Base-by-base conservation (phyloP, 2,888 invertebrate genomes). In the Cantharis nigra region DNA sequence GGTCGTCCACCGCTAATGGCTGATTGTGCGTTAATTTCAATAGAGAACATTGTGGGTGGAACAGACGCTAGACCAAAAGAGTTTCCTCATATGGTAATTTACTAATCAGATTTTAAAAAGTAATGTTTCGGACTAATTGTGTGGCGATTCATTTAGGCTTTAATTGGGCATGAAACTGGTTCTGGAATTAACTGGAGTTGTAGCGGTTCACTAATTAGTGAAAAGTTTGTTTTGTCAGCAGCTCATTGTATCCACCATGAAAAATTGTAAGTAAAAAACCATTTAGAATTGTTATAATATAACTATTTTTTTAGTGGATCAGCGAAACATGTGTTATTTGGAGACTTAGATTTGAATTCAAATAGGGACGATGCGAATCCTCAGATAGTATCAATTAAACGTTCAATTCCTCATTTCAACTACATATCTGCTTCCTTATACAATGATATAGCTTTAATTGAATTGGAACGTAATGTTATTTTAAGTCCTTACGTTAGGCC, bases 191-290 rank as follows among this genome's bases (percentile, higher is more conserved):
- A 79, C 0, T 92, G 91, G 89, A 82, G 81, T 4, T 94, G 94
- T 82, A 93, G 30, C 11, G 30, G 30, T 11, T 30, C 30, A 10
- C 3, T 30, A 30, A 30, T 30, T 30, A 30, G 30, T 71, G 81
- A 91, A 0, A 87, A 87, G 10, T 92, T 90, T 85, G 90, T 94
- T 63, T 85, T 94, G 7, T 92, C 93, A 0, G 93, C 93, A 0
- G 93, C 92, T 0, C 94, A 94, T 84, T 94, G 94, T 81, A 30
- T 82, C 3, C 73, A 71, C 62, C 78, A 81, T 9, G 67, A 49
- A 65, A 74, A 82, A 74, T 69, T 75, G 82, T 83, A 78, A 78
- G 81, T 18, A 63, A 63, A 26, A 16, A 1, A 16, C 16, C 16
- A 16, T 16, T 16, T 16, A 16, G 0, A 16, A 16, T 16, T 16